Percentiles rank a stretch among this genome's conserved stretches.
These are phyloP conservation scores for Mimachlamys varia DNA, from an alignment of 2,888 invertebrate species.

Conservation along the genomic window DNA sequence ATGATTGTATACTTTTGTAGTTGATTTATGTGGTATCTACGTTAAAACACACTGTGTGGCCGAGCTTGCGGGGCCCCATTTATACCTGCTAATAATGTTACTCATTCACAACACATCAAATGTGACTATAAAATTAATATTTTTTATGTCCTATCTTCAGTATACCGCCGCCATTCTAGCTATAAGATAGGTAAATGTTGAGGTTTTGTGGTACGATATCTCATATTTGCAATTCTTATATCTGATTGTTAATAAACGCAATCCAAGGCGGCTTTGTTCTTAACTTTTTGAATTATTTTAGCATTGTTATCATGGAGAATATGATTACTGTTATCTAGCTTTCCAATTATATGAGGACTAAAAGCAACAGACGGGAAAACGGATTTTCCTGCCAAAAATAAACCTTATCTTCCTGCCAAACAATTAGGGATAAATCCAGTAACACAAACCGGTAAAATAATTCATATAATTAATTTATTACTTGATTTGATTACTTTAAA, in stretches of 20 bases:
- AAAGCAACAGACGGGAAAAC: slow-evolving; percentile 33
- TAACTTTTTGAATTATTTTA: slow-evolving; percentile 30
- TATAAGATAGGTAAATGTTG: not conserved
- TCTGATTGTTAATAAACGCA: not conserved
- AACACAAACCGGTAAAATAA: slow-evolving; percentile 6
- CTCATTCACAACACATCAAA: not conserved
- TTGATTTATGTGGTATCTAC: not conserved
- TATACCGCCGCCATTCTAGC: not conserved
- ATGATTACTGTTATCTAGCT: not conserved
- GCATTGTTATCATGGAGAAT: not conserved
- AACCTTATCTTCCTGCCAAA: not conserved
- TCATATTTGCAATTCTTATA: not conserved
- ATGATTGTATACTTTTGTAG: not conserved
- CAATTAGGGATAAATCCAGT: not conserved
- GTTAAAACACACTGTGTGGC: not conserved
- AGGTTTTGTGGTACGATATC: not conserved
- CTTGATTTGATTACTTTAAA: not conserved
- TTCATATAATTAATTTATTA: not conserved
- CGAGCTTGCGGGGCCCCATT: not conserved
- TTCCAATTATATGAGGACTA: not conserved
- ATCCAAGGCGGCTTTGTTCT: not conserved
- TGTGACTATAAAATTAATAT: not conserved
- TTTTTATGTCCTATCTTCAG: not conserved
- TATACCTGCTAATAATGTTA: too few species aligned
- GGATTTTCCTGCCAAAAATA: not conserved